Evolutionary conservation across 2,888 invertebrate genomes (phyloP), one percentile per base, ranked within the genome.

Genomic region (Holacanthella duospinosa): DNA sequence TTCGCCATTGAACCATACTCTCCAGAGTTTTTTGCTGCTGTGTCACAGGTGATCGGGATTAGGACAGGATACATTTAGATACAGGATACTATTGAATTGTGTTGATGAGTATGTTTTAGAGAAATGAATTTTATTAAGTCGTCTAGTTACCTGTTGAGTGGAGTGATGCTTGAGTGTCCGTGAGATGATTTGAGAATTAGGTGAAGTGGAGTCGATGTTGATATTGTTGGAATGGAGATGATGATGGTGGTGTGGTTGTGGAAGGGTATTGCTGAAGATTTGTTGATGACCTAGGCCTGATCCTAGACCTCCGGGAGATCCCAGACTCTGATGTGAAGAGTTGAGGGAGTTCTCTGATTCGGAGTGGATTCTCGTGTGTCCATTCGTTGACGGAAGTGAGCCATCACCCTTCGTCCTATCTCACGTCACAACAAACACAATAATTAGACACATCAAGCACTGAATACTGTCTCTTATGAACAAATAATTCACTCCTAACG

Each of bases 151-250:
- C 78, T 82, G 81, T 76, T 85, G 85, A 57, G 84, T 84, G 62
- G 83, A 84, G 58, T 85, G 85, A 75, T 85, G 84, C 75, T 85
- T 85, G 75, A 84, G 84, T 65, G 83, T 82, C 67, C 85, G 80
- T 72, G 84, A 82, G 68, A 82, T 79, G 72, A 82, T 77, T 59
- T 57, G 74, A 73, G 29, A 80, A 79, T 66, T 84, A 83, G 75
- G 83, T 82, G 72, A 84, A 80, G 67, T n/a, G 55, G 43, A 28
- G 44, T 28, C 48, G 28, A 43, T 6, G 21, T 27, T 27, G 26
- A 48, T 9, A 43, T 26, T 58, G 43, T 43, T 57, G 61, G 55
- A 55, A 65, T 64, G 61, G 57, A 44, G 57, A 62, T 43, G 59
- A 24, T 59, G 58, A 56, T 12, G 68, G 63, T 29, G 64, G 21